Evolutionary conservation across 64 coral and sea anemone species (phyloP).

Genomic region (Porites australiensis): DNA sequence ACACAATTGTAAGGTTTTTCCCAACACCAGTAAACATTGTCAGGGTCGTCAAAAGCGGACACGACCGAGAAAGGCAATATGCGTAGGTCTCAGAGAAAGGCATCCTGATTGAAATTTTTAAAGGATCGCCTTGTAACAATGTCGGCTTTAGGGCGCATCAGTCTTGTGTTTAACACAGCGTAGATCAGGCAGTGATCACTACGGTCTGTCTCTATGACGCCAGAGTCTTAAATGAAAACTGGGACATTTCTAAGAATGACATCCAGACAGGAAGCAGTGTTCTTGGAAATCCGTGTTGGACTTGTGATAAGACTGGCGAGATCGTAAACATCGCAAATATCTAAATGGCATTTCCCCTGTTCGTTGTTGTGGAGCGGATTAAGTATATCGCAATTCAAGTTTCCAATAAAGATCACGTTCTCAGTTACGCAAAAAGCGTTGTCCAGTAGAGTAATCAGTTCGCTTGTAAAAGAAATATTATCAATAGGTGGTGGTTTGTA

Average conservation of each 20-base stretch:
- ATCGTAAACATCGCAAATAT: constrained; percentile 36
- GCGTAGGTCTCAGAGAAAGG: neutral
- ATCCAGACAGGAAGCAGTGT: constrained; percentile 24
- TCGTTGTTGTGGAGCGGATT: neutral
- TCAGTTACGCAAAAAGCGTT: neutral
- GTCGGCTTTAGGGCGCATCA: constrained; percentile 15
- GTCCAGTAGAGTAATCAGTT: constrained; percentile 28
- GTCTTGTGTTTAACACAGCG: neutral
- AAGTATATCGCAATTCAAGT: constrained; percentile 35
- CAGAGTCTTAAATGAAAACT: constrained; percentile 35
- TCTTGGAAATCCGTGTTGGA: neutral
- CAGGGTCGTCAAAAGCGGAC: neutral
- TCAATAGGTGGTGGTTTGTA: constrained; percentile 48
- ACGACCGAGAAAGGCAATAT: constrained; percentile 23
- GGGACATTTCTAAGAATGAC: constrained; percentile 49
- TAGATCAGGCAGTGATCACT: constrained; percentile 59
- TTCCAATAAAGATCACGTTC: constrained; percentile 26
- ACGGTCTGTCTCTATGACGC: constrained; percentile 9
- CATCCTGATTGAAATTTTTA: constrained; percentile 35
- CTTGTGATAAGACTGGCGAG: neutral
- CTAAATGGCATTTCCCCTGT: constrained; percentile 12
- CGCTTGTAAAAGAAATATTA: constrained; percentile 11
- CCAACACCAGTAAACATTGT: neutral
- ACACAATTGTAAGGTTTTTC: constrained; percentile 19
- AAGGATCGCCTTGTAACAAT: neutral